Percentiles rank a stretch among this genome's conserved stretches.
Evolutionary conservation across 2,113 vertebrate genomes (phyloP).

Genomic region (Ramphastos sulfuratus): DNA sequence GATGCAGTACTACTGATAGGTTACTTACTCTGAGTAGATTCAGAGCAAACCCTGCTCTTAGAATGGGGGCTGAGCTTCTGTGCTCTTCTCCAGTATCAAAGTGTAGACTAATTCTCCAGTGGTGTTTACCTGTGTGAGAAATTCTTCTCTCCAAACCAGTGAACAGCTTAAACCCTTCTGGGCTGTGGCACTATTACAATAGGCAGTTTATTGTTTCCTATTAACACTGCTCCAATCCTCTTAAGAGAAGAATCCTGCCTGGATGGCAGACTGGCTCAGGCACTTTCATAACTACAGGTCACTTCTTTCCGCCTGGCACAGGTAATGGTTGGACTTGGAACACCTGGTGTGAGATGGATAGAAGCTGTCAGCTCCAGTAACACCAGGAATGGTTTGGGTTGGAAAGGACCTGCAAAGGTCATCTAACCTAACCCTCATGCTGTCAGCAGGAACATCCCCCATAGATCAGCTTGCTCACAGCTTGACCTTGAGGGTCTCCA

Average conservation of each 20-base stretch:
- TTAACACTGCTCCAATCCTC: slow-evolving; percentile 69
- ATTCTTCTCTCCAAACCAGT: neutral
- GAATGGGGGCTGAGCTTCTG: rapidly evolving
- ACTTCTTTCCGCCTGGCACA: slow-evolving; percentile 29
- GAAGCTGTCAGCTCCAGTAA: neutral
- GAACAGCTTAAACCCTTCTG: neutral
- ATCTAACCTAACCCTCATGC: no score
- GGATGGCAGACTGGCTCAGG: slow-evolving; percentile 24
- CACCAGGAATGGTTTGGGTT: neutral
- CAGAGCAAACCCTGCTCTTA: neutral
- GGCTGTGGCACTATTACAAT: neutral
- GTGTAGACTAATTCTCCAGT: neutral
- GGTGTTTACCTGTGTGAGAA: rapidly evolving
- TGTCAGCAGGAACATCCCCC: no score
- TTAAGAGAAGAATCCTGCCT: slow-evolving; percentile 51
- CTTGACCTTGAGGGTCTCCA: no score
- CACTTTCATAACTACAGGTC: slow-evolving; percentile 66
- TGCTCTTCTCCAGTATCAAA: rapidly evolving
- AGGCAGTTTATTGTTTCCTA: neutral
- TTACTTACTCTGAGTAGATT: rapidly evolving
- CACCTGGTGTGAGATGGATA: neutral
- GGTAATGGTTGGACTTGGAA: neutral
- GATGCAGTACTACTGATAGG: rapidly evolving
- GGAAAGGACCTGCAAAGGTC: rapidly evolving
- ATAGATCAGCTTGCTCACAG: no score